Percentiles rank a stretch among this genome's conserved stretches.
Conservation (phyloP, 1,140 invertebrate genomes). For the Nautilus pompilius region DNA sequence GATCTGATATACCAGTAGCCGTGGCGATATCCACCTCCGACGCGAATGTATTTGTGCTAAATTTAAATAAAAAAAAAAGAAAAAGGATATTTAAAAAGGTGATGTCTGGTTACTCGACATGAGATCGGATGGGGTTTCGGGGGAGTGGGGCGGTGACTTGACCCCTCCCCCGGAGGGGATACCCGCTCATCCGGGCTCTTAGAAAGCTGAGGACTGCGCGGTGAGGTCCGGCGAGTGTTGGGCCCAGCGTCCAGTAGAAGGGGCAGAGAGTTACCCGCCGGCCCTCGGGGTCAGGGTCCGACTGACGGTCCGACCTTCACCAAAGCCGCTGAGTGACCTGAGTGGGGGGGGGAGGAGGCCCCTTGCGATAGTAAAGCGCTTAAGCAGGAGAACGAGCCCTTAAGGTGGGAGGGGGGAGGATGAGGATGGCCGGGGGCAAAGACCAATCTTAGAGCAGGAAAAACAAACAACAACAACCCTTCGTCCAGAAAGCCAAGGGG, state of each 20-base stretch:
- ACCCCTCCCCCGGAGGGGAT: neutral
- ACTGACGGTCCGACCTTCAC: no score
- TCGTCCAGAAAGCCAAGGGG: neutral
- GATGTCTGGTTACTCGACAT: neutral
- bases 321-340: no score
- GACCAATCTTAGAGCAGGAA: neutral
- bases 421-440: neutral
- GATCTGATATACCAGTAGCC: slow-evolving; percentile 54
- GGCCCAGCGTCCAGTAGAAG: neutral
- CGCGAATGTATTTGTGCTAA: slow-evolving; percentile 54
- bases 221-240: neutral
- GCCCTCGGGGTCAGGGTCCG: no score
- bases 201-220: neutral
- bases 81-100: neutral
- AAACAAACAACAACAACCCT: slow-evolving; percentile 3
- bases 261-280: no score
- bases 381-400: neutral
- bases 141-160: neutral
- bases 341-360: no score
- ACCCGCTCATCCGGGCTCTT: neutral
- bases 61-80: slow-evolving; percentile 10
- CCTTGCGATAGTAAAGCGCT: no score
- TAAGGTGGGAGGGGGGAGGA: neutral
- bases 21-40: slow-evolving; percentile 55
- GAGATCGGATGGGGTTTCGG: neutral